Conservation (phyloP, 2,888 invertebrate genomes). For the Limnephilus lunatus region DNA sequence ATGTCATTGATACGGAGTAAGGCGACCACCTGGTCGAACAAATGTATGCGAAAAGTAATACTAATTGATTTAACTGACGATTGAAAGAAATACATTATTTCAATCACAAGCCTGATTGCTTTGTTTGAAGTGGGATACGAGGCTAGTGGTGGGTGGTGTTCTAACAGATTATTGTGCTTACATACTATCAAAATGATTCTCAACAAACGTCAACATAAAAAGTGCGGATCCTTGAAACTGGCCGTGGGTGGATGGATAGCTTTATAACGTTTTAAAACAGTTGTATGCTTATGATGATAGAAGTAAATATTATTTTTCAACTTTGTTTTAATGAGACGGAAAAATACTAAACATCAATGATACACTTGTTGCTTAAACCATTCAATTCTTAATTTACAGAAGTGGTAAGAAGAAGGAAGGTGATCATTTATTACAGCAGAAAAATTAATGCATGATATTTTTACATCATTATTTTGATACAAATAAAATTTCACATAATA, state of each 20-base stretch:
- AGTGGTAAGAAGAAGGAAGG: background rate
- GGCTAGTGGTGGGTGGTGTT: background rate
- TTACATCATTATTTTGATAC: no score
- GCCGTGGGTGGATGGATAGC: background rate
- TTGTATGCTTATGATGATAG: background rate
- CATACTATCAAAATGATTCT: background rate
- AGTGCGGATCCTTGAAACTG: background rate
- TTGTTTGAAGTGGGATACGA: slow-evolving; percentile 15
- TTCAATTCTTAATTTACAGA: no score
- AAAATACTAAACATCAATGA: no score
- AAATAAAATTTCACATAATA: no score
- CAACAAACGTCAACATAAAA: background rate
- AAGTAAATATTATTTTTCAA: background rate
- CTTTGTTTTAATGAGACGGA: background rate
- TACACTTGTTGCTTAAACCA: no score
- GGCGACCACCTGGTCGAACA: background rate
- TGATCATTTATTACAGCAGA: background rate
- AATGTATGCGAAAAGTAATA: background rate
- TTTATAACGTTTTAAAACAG: background rate
- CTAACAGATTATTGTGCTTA: background rate
- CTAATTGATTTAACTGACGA: background rate
- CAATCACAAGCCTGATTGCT: background rate
- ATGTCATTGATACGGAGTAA: background rate
- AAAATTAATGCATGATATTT: background rate
- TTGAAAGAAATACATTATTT: background rate